Evolutionary conservation across 2,888 invertebrate genomes (phyloP), one percentile per base, ranked within the genome.

Genomic region (Sipunculus nudus): DNA sequence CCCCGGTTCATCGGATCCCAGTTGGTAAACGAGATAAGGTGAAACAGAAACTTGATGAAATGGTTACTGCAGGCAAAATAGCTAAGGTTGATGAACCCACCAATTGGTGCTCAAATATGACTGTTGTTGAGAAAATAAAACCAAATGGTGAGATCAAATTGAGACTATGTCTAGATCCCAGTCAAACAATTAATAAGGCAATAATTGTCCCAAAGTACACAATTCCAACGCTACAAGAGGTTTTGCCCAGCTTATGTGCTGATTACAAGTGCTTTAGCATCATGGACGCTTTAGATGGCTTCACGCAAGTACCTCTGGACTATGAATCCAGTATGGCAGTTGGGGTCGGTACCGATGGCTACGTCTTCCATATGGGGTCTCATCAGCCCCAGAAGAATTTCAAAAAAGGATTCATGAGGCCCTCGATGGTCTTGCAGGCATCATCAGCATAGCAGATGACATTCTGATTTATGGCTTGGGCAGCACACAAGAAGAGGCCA

Each of bases 331-430:
- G n/a, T n/a, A n/a, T n/a, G n/a, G n/a, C n/a, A 26, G 39, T 16
- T 56, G 40, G 19, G 40, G 29, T 16, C 23, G 48, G 16, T 56
- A 49, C 49, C 16, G 48, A 5, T 56, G 58, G 58, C 31, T 47
- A 16, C 29, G 50, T n/a, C 45, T 58, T 21, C 35, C 50, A 13
- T 58, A 48, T 53, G 58, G 58, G 1, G 29, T 53, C 16, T 32
- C 23, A 31, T 48, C 32, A 35, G 58, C 58, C 25, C 52, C 52
- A 45, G 58, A 58, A 26, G 58, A 58, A 35, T 58, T 52, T 46
- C 58, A 52, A 38, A 19, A 31, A 16, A 26, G 45, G 21, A 55
- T 38, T 23, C 52, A 35, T 53, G 53, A 53, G 26, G 40, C 40
- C 38, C 16, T 53, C 6, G 53, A 38, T 10, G 40, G 53, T 16